Evolutionary conservation across 2,888 invertebrate species (phyloP), one percentile per base, ranked within the genome.

Genomic region (Limnephilus rhombicus): DNA sequence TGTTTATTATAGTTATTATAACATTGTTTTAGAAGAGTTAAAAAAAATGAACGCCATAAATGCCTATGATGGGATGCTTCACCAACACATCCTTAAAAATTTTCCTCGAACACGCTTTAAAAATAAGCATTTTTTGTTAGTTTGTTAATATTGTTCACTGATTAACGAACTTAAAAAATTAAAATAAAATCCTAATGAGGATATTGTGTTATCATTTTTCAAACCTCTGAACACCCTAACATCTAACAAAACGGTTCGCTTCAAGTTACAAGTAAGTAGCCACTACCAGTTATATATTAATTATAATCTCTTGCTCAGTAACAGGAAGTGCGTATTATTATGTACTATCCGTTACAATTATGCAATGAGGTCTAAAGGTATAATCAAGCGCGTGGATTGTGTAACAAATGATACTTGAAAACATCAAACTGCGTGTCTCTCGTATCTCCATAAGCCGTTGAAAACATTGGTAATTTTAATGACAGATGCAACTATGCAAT

Each of bases 301-400:
- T 68, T n/a, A 68, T 68, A 68, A 68, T 68, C 68, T 24, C 24
- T 68, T 68, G n/a, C 24, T 24, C 34, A 83, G 37, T 83, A 37
- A 37, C 83, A 83, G 83, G 83, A 83, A 83, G 83, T 83, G 83
- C 83, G 83, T 83, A 83, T 41, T n/a, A 68, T 68, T 83, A 18
- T 37, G 37, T 83, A 83, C 24, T 24, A 31, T 15, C 37, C 83
- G 34, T n/a, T 41, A 24, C 83, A 83, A 83, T 31, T 83, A 83
- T 83, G 83, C 83, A 83, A 83, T 83, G 37, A 83, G 68, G 24
- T 15, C 24, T 18, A 68, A 68, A 24, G 68, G 0, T 18, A 15
- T 15, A 53, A 53, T 68, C 68, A 68, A 68, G 13, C 18, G 7
- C 24, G 18, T 68, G 4, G 68, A 68, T 24, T 68, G 68, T 68